Percentiles rank a stretch among this genome's conserved stretches.
Evolutionary conservation across 2,113 vertebrate species (phyloP).

Genomic region (Hydrolagus affinis): DNA sequence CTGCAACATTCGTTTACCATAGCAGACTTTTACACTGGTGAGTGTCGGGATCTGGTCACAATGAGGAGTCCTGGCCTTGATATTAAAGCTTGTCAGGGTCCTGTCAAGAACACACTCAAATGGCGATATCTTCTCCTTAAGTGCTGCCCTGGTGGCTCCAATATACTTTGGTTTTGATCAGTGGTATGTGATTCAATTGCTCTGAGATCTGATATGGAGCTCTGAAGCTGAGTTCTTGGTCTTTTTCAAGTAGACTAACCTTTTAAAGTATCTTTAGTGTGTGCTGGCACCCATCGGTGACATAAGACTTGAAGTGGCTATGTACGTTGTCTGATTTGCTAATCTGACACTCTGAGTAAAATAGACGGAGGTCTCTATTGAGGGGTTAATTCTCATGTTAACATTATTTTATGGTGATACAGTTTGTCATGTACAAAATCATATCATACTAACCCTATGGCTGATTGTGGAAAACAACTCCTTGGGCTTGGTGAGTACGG

Average conservation of each 20-base stretch:
- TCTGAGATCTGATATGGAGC: not conserved
- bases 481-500: too few relatives aligned
- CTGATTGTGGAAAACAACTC: too few relatives aligned
- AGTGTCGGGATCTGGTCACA: slow-evolving; percentile 1
- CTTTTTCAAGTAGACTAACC: not conserved
- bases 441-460: too few relatives aligned
- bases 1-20: not conserved
- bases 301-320: not conserved
- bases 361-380: not conserved
- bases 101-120: not conserved
- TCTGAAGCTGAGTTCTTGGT: slow-evolving; percentile 7
- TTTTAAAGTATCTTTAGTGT: slow-evolving; percentile 1
- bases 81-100: not conserved
- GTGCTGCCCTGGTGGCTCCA: not conserved
- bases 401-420: too few relatives aligned
- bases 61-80: not conserved
- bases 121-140: not conserved
- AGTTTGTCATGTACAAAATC: too few relatives aligned
- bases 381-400: not conserved
- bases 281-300: not conserved
- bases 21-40: not conserved
- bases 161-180: not conserved
- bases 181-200: slow-evolving; percentile 6
- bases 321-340: not conserved
- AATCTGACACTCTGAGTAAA: not conserved